Evolutionary conservation across 2,797 vertebrate genomes (phyloP), one percentile per base, ranked within the genome.

Genomic region (Platyrinchus mystaceus): DNA sequence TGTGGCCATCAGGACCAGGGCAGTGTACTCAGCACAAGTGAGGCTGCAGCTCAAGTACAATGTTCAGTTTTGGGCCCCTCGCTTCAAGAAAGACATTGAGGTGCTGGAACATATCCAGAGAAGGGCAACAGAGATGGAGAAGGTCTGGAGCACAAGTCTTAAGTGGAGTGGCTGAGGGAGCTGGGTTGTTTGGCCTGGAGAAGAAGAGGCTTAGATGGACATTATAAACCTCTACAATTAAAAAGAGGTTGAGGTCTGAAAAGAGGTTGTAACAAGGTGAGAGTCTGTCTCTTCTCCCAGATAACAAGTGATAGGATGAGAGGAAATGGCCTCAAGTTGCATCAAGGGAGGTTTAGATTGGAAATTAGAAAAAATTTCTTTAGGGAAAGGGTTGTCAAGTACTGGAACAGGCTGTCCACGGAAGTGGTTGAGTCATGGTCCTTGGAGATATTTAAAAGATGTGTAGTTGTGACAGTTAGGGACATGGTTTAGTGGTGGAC

Each of bases 41-140:
- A 71, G 39, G 30, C 30, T 41, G 39, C 26, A 66, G 0, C 46
- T 41, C 34, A 41, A 21, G 19, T 41, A 7, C 1, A 23, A 22
- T 14, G 15, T n/a, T 9, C 30, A 28, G 39, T 47, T 64, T n/a
- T 53, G 26, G 22, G 10, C 3, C 18, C 4, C 39, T 47, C 22
- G 27, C 4, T 14, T 34, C 59, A 47, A 27, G 39, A 24, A 58
- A 26, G 19, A 66, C 14, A 17, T 7, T 36, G n/a, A 80, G 9
- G n/a, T 24, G 20, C 52, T 73, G 60, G 13, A 34, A 13, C 0
- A 0, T 1, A 14, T 71, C 58, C 59, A 71, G 52, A 59, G 66
- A 66, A 59, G 22, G 10, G 6, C 26, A 41, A 20, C 0, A 0
- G 39, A 71, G 30, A 15, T 53, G 39, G 12, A 3, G 9, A 66